phyloP scores from a whole-genome alignment of 2,797 vertebrate genomes.

The Cheirogaleus major region DNA sequence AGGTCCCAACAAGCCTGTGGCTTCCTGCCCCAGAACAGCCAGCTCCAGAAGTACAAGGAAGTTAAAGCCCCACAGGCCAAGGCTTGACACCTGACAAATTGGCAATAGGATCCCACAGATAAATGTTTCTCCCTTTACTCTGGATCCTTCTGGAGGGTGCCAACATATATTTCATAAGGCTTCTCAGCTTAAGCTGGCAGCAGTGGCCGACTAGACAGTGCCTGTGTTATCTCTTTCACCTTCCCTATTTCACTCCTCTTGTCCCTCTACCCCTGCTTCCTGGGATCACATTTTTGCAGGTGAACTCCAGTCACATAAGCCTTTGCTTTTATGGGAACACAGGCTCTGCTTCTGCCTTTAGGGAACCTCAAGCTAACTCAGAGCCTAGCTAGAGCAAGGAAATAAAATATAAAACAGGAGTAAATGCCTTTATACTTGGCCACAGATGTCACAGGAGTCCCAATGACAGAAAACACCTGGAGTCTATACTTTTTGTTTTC shows the following conservation, averaged over 20 bases:
- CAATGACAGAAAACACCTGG: background rate
- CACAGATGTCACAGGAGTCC: background rate
- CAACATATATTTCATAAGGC: background rate
- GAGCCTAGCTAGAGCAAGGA: background rate
- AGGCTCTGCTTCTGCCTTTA: background rate
- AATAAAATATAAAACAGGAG: background rate
- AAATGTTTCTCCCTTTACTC: background rate
- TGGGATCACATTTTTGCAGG: background rate
- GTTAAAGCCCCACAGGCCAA: background rate
- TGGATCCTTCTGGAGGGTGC: background rate
- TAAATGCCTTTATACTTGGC: background rate
- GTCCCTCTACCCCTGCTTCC: background rate
- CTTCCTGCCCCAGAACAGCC: background rate
- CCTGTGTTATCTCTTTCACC: background rate
- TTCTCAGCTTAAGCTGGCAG: background rate
- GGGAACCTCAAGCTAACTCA: slow-evolving; percentile 3
- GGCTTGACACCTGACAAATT: background rate
- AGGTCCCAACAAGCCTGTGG: background rate
- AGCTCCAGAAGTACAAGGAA: background rate
- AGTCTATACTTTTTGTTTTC: background rate
- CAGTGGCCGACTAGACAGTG: background rate
- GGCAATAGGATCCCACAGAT: background rate
- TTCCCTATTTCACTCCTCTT: background rate
- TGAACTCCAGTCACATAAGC: background rate
- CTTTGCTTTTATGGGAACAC: background rate